A percentile compares a stretch with the other conserved stretches of the same genome.
These are phyloP conservation scores for Piaya cayana DNA, from an alignment of 2,113 vertebrate genomes.

Conservation along the genomic window DNA sequence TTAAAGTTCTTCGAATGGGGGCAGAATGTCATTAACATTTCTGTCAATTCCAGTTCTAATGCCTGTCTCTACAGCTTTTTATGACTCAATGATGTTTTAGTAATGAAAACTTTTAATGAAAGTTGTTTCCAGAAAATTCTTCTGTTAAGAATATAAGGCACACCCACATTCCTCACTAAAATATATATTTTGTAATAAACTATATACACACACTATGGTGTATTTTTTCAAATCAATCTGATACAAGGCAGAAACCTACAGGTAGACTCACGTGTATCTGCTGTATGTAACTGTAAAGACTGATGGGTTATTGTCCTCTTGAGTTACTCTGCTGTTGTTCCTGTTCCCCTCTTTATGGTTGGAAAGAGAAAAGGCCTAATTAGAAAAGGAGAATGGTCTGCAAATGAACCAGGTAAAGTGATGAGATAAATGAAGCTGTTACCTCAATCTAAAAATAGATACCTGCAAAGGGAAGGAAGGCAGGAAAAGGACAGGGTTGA, in stretches of 20 bases:
- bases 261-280: not conserved
- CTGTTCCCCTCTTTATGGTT: not conserved
- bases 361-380: not conserved
- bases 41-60: not conserved
- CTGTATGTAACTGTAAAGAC: not conserved
- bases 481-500: not conserved
- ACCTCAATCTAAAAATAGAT: not conserved
- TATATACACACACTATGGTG: not conserved
- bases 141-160: not conserved
- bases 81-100: not conserved
- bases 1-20: not conserved
- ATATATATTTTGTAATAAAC: not conserved
- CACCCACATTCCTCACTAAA: not conserved
- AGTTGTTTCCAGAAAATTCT: not conserved
- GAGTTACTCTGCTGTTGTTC: not conserved
- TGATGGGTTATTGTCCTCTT: not conserved
- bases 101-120: not conserved
- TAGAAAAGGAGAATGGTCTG: not conserved
- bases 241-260: too few species aligned
- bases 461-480: not conserved
- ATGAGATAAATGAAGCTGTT: not conserved
- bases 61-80: not conserved
- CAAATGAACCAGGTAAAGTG: not conserved
- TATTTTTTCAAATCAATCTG: not conserved
- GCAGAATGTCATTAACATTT: not conserved